Percentiles rank a stretch among this genome's conserved stretches.
phyloP scores from a whole-genome alignment of 2,888 invertebrate genomes.

The Melinaea menophilus region DNA sequence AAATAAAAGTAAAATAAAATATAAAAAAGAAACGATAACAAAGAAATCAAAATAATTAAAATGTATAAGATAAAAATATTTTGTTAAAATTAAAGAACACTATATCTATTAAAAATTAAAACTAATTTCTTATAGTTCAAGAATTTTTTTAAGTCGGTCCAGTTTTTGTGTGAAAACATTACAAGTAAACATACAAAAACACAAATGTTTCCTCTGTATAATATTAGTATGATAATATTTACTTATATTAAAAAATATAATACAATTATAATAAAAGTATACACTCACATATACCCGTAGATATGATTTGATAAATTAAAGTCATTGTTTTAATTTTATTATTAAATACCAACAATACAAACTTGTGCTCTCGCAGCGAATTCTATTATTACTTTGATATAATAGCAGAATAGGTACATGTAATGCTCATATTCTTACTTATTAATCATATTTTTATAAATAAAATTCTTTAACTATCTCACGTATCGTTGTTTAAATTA shows the following conservation, averaged over 20 bases:
- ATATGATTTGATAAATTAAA: neutral
- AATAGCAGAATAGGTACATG: neutral
- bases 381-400: neutral
- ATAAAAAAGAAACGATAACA: no score
- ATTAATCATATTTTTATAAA: no score
- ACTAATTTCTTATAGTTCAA: no score
- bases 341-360: neutral
- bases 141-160: no score
- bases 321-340: neutral
- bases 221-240: neutral
- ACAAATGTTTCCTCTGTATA: neutral
- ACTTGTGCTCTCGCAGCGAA: neutral
- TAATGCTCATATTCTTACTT: neutral
- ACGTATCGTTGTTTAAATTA: no score
- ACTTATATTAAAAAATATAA: neutral
- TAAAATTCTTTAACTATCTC: no score
- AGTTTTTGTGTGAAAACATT: neutral
- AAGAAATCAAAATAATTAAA: no score
- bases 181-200: neutral
- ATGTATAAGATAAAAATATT: no score
- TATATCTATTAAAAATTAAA: no score
- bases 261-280: neutral
- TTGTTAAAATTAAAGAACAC: no score
- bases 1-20: no score
- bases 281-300: neutral